phyloP scores from a whole-genome alignment of 2,797 vertebrate genomes.

The Anomalospiza imberbis region DNA sequence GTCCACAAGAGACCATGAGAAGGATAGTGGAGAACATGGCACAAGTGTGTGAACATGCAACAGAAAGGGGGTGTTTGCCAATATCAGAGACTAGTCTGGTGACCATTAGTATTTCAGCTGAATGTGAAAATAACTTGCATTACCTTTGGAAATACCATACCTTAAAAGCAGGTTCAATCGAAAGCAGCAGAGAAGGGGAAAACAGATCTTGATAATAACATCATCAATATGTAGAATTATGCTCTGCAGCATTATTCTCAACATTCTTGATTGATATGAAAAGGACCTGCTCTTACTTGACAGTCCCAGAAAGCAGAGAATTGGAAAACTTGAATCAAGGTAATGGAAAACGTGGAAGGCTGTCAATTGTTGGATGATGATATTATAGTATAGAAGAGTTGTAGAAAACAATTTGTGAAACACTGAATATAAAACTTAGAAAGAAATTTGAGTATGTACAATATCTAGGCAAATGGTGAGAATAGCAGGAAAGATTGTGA shows the following conservation, averaged over 20 bases:
- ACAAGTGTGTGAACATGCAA: neutral
- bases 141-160: neutral
- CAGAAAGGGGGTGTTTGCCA: neutral
- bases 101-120: neutral
- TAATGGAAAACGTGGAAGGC: neutral
- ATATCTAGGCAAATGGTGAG: neutral
- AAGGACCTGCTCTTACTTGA: neutral
- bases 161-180: neutral
- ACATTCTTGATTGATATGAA: neutral
- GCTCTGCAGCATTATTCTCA: neutral
- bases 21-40: neutral
- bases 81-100: neutral
- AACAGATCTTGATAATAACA: neutral
- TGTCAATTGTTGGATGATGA: neutral
- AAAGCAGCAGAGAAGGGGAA: neutral
- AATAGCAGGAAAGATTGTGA: neutral
- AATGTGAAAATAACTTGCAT: neutral
- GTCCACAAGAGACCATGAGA: neutral
- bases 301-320: neutral
- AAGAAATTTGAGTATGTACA: neutral
- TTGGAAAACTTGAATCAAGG: neutral
- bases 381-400: neutral
- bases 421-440: neutral
- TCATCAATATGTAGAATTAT: neutral
- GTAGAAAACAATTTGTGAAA: neutral